A percentile compares a stretch with the other conserved stretches of the same genome.
Evolutionary conservation across 2,113 vertebrate genomes (phyloP).

Genomic region (Pygoscelis antarcticus): DNA sequence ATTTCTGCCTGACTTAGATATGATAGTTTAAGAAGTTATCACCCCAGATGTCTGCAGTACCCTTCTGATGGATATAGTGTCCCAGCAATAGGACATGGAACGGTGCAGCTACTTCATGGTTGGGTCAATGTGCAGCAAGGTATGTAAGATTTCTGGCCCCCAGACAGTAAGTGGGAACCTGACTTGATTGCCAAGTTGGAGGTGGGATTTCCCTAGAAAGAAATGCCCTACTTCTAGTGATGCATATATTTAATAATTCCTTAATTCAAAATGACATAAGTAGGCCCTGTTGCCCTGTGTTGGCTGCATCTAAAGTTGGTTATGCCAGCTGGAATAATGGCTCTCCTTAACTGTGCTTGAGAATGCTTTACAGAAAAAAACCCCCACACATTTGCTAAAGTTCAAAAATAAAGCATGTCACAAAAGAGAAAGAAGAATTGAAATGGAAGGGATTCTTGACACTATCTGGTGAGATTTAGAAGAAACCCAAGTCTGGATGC

Average conservation of each 20-base stretch:
- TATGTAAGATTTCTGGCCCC: not conserved
- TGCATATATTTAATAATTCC: not conserved
- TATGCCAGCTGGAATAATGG: not conserved
- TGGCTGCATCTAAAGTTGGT: not conserved
- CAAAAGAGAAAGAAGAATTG: not conserved
- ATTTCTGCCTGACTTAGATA: not conserved
- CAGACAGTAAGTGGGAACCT: not conserved
- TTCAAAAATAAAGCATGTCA: not conserved
- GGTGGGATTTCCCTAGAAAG: not conserved
- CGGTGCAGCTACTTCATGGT: fast-evolving
- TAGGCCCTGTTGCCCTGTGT: not conserved
- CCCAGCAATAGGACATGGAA: not conserved
- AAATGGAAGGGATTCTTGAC: not conserved
- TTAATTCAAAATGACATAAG: not conserved
- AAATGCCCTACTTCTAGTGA: not conserved
- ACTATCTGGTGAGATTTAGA: not conserved
- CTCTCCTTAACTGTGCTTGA: not conserved
- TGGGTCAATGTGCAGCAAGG: not conserved
- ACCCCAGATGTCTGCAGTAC: not conserved
- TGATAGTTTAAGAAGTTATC: not conserved
- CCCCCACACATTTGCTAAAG: not conserved
- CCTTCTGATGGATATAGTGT: not conserved
- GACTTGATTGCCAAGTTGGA: not conserved
- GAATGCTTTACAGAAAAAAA: not conserved
- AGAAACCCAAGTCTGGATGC: not conserved